phyloP scores from a whole-genome alignment of 2,888 invertebrate species.

The Schizotus pectinicornis region DNA sequence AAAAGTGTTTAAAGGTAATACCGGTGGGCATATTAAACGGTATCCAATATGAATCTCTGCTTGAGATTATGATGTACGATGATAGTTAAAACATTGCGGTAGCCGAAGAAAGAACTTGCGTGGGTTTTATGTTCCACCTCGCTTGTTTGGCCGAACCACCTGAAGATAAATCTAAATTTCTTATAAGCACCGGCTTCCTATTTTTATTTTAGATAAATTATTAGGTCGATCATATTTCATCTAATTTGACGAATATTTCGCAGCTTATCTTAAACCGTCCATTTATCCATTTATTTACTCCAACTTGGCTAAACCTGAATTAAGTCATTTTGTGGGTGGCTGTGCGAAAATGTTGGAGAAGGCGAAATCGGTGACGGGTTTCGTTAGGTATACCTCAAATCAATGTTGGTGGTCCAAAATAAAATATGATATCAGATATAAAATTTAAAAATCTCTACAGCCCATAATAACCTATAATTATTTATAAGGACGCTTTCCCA shows the following conservation, averaged over 20 bases:
- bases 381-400: slow-evolving; percentile 32
- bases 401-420: slow-evolving; percentile 54
- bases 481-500: slow-evolving; percentile 52
- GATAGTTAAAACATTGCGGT: slow-evolving; percentile 48
- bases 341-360: too few species aligned
- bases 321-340: too few species aligned
- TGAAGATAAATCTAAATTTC: slow-evolving; percentile 40
- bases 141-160: slow-evolving; percentile 46
- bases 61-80: slow-evolving; percentile 50
- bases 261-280: background rate
- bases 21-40: slow-evolving; percentile 46
- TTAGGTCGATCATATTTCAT: slow-evolving; percentile 12
- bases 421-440: slow-evolving; percentile 54
- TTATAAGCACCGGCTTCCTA: slow-evolving; percentile 10
- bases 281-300: too few species aligned
- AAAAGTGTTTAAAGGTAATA: slow-evolving; percentile 41
- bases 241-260: slow-evolving; percentile 15
- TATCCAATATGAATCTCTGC: slow-evolving; percentile 47
- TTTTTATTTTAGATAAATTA: slow-evolving; percentile 19
- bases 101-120: slow-evolving; percentile 47
- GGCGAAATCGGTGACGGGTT: slow-evolving; percentile 4
- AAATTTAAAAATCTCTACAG: slow-evolving; percentile 48
- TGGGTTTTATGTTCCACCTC: slow-evolving; percentile 50
- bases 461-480: slow-evolving; percentile 53
- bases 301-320: too few species aligned